phyloP scores from a whole-genome alignment of 2,113 vertebrate genomes.

The Pluvialis apricaria region DNA sequence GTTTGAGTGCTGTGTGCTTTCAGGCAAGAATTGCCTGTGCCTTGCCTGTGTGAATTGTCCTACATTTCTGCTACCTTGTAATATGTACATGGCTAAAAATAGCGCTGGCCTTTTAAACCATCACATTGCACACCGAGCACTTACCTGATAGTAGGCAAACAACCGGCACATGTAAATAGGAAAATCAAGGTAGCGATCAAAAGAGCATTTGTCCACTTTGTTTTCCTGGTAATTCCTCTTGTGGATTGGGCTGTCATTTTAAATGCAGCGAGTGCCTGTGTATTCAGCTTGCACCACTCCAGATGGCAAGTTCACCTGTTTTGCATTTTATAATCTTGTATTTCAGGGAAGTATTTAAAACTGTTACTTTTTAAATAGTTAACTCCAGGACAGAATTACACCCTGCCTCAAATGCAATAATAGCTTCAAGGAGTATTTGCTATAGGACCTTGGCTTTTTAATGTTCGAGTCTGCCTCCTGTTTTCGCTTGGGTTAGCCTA shows the following conservation, averaged over 20 bases:
- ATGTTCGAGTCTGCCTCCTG: not conserved
- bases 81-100: constrained; percentile 18
- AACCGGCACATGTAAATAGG: not conserved
- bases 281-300: not conserved
- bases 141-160: constrained; percentile 20
- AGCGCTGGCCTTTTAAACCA: not conserved
- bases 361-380: not conserved
- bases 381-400: not conserved
- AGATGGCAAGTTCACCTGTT: constrained; percentile 2
- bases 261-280: not conserved
- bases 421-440: not conserved
- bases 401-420: not conserved
- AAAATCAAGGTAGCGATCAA: not conserved
- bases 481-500: not conserved
- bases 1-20: not conserved
- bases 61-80: constrained; percentile 24
- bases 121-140: not conserved
- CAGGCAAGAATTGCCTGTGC: not conserved
- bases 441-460: not conserved
- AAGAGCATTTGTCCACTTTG: not conserved
- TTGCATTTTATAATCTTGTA: not conserved
- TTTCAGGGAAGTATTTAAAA: not conserved
- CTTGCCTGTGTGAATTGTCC: not conserved
- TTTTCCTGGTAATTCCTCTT: not conserved
- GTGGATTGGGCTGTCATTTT: not conserved